Base-by-base conservation (phyloP, 2,888 invertebrate genomes). In the Xylocampa areola region DNA sequence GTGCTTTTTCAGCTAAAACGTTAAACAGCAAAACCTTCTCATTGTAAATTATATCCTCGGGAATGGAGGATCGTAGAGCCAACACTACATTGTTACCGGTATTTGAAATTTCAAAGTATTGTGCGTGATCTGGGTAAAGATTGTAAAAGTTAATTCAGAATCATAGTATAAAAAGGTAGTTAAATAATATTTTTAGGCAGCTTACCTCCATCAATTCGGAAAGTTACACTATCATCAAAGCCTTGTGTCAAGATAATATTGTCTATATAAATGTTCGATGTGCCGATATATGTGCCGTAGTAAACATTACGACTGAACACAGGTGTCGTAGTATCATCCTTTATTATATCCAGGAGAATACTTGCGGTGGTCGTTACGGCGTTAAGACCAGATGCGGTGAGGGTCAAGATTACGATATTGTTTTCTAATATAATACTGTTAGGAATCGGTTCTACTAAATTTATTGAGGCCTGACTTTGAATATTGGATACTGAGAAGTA, bases 121-220 rank as follows among this genome's bases (percentile, higher is more conserved):
- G 57, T 5, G 85, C 73, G 64, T 87, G 75, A 13, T 80, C 91
- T 91, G 79, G 43, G 86, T 86, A 55, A 21, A 50, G 10, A 14
- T 37, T 30, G 7, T 13, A 32, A 7, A 25, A 45, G 23, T 11
- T 33, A 29, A 4, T 10, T 43, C 5, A 16, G 5, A 21, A 8
- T 21, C 4, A 21, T 10, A 8, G 19, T 21, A 27, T 10, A 40
- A 40, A 40, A n/a, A 27, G n/a, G 2, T 16, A 4, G 25, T 25
- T 25, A 16, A 17, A 7, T 7, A 4, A 11, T 30, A 19, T n/a
- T 1, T 13, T 17, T 16, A 4, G 11, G 13, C 2, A 41, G 10
- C 67, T 81, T 81, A 90, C 92, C 89, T 81, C 90, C 92, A 32
- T 79, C 74, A 52, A 92, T 79, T 27, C 67, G 67, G 63, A 90